These are phyloP conservation scores for Callionymus lyra DNA, from an alignment of 2,113 vertebrate genomes.

Conservation along the genomic window DNA sequence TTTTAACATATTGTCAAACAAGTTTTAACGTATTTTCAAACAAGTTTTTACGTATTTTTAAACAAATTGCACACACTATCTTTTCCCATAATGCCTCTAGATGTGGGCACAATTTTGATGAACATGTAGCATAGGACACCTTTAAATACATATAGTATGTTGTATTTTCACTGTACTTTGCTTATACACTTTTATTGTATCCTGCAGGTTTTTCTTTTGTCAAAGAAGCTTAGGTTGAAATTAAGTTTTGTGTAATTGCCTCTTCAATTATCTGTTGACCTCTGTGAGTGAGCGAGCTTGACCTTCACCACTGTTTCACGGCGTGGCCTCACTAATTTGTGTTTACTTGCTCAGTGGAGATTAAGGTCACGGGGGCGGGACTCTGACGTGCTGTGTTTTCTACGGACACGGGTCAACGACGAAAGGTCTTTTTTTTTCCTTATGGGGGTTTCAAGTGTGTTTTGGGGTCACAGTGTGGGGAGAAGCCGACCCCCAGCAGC, in stretches of 20 bases:
- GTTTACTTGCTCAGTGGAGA: constrained; percentile 15
- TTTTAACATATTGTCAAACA: too few species aligned
- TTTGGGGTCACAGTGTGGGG: constrained; percentile 31
- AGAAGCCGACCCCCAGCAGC: constrained; percentile 3
- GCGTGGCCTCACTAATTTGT: constrained; percentile 11
- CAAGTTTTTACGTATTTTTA: too few species aligned
- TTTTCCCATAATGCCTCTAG: too few species aligned
- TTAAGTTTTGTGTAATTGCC: constrained; percentile 13
- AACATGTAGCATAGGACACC: too few species aligned
- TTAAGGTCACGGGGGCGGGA: constrained; percentile 23
- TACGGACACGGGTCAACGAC: constrained; percentile 39
- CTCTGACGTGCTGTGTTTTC: constrained; percentile 32
- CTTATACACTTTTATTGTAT: too few species aligned
- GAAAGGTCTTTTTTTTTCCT: constrained; percentile 9
- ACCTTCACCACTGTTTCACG: constrained; percentile 32
- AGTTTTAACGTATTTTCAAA: too few species aligned
- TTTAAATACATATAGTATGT: too few species aligned
- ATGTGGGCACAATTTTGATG: too few species aligned
- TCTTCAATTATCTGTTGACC: constrained; percentile 29
- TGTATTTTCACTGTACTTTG: too few species aligned
- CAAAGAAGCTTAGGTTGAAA: too few species aligned
- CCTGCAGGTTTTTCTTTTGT: too few species aligned
- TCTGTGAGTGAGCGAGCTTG: constrained; percentile 19
- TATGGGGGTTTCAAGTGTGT: constrained; percentile 8
- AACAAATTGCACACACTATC: too few species aligned